Conservation (phyloP, 2,888 invertebrate genomes). For the Eubasilissa splendida region DNA sequence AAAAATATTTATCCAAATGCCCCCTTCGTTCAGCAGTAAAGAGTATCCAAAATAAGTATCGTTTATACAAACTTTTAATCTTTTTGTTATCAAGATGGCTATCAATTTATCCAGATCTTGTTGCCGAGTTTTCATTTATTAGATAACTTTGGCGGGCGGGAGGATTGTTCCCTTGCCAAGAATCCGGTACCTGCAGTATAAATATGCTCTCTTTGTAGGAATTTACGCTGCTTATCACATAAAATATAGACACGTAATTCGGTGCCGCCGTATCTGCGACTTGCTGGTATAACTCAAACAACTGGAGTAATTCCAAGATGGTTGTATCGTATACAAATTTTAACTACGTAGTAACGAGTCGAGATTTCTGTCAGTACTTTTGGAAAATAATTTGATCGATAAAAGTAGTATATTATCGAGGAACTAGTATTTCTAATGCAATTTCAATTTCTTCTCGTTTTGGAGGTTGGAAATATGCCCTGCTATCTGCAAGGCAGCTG, state of each 20-base stretch:
- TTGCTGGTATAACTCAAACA: slow-evolving; percentile 26
- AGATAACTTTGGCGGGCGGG: slow-evolving; percentile 28
- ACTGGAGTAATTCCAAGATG: slow-evolving; percentile 39
- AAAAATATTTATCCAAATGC: too few species aligned
- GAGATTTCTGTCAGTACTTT: too few species aligned
- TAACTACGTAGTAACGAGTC: too few species aligned
- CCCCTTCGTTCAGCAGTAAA: too few species aligned
- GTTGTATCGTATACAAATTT: too few species aligned
- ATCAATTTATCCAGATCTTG: slow-evolving; percentile 15
- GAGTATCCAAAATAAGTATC: too few species aligned
- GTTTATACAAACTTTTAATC: slow-evolving; percentile 9
- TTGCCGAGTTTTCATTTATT: slow-evolving; percentile 47
- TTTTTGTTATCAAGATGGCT: not conserved
- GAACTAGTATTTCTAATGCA: too few species aligned
- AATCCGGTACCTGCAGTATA: slow-evolving; percentile 37
- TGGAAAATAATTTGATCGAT: too few species aligned
- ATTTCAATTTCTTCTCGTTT: too few species aligned
- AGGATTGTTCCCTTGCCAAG: slow-evolving; percentile 36
- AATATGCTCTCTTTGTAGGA: slow-evolving; percentile 45
- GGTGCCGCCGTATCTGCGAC: slow-evolving; percentile 4
- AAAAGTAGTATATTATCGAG: too few species aligned
- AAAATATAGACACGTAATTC: slow-evolving; percentile 55
- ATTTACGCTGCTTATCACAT: slow-evolving; percentile 51
- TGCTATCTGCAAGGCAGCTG: too few species aligned
- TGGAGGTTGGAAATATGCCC: too few species aligned